phyloP scores from a whole-genome alignment of 2,888 invertebrate species.

The Plagodis pulveraria region DNA sequence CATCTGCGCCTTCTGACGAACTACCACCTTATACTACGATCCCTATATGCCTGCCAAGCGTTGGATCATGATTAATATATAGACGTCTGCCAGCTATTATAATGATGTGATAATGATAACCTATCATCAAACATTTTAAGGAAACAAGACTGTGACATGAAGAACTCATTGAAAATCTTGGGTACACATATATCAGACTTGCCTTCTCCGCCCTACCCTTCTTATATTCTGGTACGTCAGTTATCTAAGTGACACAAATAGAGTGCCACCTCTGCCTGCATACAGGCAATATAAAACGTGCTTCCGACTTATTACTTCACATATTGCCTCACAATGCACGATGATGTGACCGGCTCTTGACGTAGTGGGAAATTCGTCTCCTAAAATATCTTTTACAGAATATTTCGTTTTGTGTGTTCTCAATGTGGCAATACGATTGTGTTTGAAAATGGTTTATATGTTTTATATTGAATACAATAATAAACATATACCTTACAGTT shows the following conservation, averaged over 20 bases:
- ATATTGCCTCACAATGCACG: conserved; percentile 49
- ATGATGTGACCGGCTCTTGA: conserved; percentile 41
- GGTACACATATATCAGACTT: conserved; percentile 2
- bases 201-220: conserved; percentile 3
- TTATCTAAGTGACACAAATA: conserved; percentile 78
- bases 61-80: too few relatives aligned
- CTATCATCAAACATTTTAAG: too few relatives aligned
- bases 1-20: too few relatives aligned
- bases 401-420: conserved; percentile 1
- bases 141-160: not conserved
- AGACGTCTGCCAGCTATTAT: too few relatives aligned
- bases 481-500: too few relatives aligned
- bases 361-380: conserved; percentile 20
- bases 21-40: too few relatives aligned
- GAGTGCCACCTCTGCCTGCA: conserved; percentile 68
- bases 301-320: conserved; percentile 65
- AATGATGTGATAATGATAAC: too few relatives aligned
- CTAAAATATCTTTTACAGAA: conserved; percentile 4
- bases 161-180: not conserved
- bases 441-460: too few relatives aligned
- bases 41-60: too few relatives aligned
- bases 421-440: not conserved
- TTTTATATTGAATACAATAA: too few relatives aligned
- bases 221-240: conserved; percentile 44
- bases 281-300: conserved; percentile 82